Conservation (phyloP, 2,113 vertebrate genomes). For the Motacilla alba region DNA sequence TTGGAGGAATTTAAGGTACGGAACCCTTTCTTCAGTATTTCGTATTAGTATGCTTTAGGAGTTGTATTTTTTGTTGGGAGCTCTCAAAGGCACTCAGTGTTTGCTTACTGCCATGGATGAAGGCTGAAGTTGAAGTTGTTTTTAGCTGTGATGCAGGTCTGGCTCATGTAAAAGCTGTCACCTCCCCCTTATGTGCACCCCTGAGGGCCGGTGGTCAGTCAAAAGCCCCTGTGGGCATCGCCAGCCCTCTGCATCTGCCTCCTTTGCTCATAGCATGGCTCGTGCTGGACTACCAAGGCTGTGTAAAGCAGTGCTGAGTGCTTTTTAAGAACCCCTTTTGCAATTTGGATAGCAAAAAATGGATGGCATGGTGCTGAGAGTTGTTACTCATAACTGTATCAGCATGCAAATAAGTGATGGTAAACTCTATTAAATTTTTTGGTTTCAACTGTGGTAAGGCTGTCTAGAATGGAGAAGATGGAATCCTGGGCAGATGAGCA, state of each 20-base stretch:
- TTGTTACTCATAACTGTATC: background rate
- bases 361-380: background rate
- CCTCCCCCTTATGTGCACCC: background rate
- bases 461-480: background rate
- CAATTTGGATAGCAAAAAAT: background rate
- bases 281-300: background rate
- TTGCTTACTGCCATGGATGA: background rate
- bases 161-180: background rate
- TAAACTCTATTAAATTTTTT: background rate
- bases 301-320: background rate
- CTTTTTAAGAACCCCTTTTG: background rate
- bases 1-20: slow-evolving; percentile 99
- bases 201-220: background rate
- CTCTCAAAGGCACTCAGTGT: background rate
- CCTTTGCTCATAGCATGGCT: background rate
- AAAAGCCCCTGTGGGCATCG: rapidly evolving
- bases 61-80: background rate
- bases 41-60: background rate
- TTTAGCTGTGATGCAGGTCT: background rate
- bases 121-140: background rate
- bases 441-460: background rate
- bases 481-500: background rate
- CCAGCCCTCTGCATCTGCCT: background rate
- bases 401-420: background rate
- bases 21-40: background rate